Evolutionary conservation across 1,140 invertebrate genomes (phyloP).

Genomic region (Eueides isabella): DNA sequence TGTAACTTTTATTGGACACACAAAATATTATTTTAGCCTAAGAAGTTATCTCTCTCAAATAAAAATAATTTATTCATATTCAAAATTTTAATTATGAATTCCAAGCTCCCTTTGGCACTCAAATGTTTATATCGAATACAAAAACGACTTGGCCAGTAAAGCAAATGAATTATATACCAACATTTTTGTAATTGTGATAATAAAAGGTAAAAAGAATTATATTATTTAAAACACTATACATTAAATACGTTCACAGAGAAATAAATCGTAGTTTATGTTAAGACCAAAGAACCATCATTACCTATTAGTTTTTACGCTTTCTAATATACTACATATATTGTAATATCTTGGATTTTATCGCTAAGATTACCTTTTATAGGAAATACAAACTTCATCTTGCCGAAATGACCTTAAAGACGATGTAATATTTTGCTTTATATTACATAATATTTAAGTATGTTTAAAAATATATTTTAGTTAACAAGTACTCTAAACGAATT

Average conservation of each 20-base stretch:
- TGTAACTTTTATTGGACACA: slow-evolving; percentile 20
- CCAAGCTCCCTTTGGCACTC: neutral
- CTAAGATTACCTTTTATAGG: neutral
- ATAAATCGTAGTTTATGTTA: neutral
- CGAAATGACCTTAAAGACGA: neutral
- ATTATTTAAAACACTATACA: too few species aligned
- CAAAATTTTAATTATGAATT: too few species aligned
- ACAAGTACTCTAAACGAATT: too few species aligned
- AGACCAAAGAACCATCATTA: neutral
- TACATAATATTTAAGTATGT: too few species aligned
- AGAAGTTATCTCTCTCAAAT: neutral
- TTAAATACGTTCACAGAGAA: too few species aligned
- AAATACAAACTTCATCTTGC: neutral
- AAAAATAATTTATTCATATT: neutral
- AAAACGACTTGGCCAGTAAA: too few species aligned
- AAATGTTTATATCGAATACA: neutral
- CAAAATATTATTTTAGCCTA: neutral
- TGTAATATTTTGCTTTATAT: too few species aligned
- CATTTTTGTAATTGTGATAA: too few species aligned
- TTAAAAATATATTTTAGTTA: too few species aligned
- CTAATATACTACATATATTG: too few species aligned
- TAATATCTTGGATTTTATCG: neutral
- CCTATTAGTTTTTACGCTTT: neutral
- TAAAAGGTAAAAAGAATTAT: too few species aligned
- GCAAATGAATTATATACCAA: neutral